These are phyloP conservation scores for Arctopsyche grandis DNA, from an alignment of 1,140 invertebrate species.

Conservation along the genomic window DNA sequence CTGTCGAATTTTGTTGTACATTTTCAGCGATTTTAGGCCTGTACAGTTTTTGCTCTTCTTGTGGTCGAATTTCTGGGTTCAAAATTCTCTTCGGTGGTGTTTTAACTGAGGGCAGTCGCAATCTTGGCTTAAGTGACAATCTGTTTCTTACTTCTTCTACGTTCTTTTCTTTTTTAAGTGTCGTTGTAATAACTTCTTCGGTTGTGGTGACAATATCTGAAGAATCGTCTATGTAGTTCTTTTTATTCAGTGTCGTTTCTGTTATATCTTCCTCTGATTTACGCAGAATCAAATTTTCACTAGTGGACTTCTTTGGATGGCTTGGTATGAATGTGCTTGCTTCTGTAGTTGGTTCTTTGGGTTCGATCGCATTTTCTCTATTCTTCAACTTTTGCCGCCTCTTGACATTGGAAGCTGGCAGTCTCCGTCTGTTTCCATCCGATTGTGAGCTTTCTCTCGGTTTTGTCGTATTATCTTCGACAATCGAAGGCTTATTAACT, in stretches of 20 bases:
- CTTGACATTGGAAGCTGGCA: slow-evolving; percentile 30
- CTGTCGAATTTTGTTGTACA: slow-evolving; percentile 43
- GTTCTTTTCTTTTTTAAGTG: slow-evolving; percentile 37
- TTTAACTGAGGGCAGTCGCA: slow-evolving; percentile 49
- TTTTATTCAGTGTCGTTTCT: slow-evolving; percentile 40
- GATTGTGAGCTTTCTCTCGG: slow-evolving; percentile 47
- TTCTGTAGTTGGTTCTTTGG: slow-evolving; percentile 41
- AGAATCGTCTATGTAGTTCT: slow-evolving; percentile 39
- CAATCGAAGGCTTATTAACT: background rate
- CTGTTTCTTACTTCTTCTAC: slow-evolving; percentile 44
- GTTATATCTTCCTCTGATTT: slow-evolving; percentile 14
- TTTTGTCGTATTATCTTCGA: slow-evolving; percentile 7
- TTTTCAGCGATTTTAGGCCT: slow-evolving; percentile 50
- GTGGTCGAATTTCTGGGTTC: slow-evolving; percentile 39
- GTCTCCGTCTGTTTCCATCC: slow-evolving; percentile 46
- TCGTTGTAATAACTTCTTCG: slow-evolving; percentile 40
- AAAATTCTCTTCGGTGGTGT: slow-evolving; percentile 46
- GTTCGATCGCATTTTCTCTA: slow-evolving; percentile 18
- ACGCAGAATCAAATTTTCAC: slow-evolving; percentile 44
- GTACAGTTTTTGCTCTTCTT: slow-evolving; percentile 33
- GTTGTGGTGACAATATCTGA: slow-evolving; percentile 32
- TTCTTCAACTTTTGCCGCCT: slow-evolving; percentile 37
- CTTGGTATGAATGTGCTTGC: slow-evolving; percentile 28
- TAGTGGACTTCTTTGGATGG: slow-evolving; percentile 42
- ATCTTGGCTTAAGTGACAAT: slow-evolving; percentile 51